These are phyloP conservation scores for Rhinophrynus dorsalis DNA, from an alignment of 2,797 vertebrate species.

Conservation along the genomic window DNA sequence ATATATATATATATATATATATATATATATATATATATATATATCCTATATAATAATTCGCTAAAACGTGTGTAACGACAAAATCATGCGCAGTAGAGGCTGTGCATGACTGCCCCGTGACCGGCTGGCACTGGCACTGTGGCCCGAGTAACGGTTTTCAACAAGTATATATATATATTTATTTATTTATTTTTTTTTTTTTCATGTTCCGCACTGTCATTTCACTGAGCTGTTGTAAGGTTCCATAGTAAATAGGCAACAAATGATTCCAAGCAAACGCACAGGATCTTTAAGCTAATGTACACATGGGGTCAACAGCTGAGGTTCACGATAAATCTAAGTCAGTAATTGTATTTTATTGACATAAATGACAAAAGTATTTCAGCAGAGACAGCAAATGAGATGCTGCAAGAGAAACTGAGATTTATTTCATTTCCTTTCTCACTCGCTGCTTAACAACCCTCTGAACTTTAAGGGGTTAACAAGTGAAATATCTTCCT, in stretches of 20 bases:
- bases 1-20: no score
- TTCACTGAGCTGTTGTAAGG: slow-evolving; percentile 52
- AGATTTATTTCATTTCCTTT: slow-evolving; percentile 61
- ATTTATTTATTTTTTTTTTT: no score
- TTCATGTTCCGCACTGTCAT: no score
- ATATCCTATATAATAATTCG: no score
- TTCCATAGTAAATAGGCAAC: slow-evolving; percentile 56
- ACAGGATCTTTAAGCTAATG: slow-evolving; percentile 51
- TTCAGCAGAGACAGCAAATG: slow-evolving; percentile 56
- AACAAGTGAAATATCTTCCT: slow-evolving; percentile 52
- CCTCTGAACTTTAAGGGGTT: no score
- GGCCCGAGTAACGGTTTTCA: no score
- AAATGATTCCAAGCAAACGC: slow-evolving; percentile 59
- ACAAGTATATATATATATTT: no score
- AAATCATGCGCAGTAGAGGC: no score
- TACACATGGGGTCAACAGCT: slow-evolving; percentile 58
- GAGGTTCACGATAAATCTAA: slow-evolving; percentile 58
- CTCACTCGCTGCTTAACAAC: slow-evolving; percentile 54
- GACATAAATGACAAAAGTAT: slow-evolving; percentile 60
- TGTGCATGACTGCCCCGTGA: no score
- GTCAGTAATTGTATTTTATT: slow-evolving; percentile 57
- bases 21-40: no score
- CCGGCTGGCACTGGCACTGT: no score
- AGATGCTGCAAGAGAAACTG: slow-evolving; percentile 59
- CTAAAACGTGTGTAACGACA: no score